phyloP scores from a whole-genome alignment of 2,797 vertebrate species.

The Syngnathus rostellatus region DNA sequence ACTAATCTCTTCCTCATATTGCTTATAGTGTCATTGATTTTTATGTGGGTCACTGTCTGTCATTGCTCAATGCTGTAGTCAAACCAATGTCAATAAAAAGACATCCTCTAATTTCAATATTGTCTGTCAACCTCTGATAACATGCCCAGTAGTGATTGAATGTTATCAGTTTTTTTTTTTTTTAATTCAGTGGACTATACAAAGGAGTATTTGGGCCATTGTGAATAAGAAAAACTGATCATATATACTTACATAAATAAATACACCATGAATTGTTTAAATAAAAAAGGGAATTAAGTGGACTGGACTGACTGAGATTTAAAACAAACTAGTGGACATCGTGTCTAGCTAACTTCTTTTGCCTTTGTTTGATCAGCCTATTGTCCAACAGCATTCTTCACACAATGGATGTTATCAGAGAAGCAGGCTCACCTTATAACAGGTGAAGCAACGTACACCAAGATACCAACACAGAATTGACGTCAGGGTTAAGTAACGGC shows the following conservation, averaged over 20 bases:
- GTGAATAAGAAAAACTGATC: neutral
- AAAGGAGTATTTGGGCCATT: neutral
- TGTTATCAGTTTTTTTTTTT: neutral
- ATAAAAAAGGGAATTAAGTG: too few relatives aligned
- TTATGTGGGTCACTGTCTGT: conserved; percentile 44
- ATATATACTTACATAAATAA: too few relatives aligned
- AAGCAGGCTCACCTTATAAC: neutral
- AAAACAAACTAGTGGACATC: too few relatives aligned
- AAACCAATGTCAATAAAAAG: neutral
- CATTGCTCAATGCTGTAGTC: conserved; percentile 15
- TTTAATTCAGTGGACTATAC: neutral
- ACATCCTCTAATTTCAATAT: neutral
- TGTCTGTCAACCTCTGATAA: conserved; percentile 2
- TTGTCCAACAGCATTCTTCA: too few relatives aligned
- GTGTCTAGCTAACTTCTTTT: too few relatives aligned
- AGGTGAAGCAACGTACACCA: neutral
- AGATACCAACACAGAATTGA: neutral
- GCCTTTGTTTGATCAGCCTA: too few relatives aligned
- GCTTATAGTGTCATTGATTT: conserved; percentile 35
- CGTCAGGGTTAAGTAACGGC: neutral
- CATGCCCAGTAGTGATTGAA: neutral
- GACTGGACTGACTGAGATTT: too few relatives aligned
- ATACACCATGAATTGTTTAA: too few relatives aligned
- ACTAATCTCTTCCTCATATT: conserved; percentile 34
- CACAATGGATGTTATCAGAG: too few relatives aligned